These are phyloP conservation scores for Ceratosolen fusciceps DNA, from an alignment of 1,140 invertebrate genomes.

Conservation along the genomic window DNA sequence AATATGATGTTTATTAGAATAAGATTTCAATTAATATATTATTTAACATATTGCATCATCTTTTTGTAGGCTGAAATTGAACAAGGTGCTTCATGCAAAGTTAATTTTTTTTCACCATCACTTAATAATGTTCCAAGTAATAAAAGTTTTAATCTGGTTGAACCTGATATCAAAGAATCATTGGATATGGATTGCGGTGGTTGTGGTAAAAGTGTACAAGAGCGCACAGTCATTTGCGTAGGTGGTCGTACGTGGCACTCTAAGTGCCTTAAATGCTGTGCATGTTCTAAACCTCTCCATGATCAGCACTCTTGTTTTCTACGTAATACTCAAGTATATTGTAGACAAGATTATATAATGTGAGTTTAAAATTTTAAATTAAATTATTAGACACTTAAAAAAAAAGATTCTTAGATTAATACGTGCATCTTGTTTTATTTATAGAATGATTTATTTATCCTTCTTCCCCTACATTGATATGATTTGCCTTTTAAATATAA, in stretches of 20 bases:
- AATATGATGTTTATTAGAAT: too few species aligned
- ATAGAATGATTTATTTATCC: too few species aligned
- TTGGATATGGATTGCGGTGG: conserved; percentile 69
- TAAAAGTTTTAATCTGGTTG: not conserved
- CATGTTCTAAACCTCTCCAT: conserved; percentile 65
- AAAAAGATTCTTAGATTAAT: too few species aligned
- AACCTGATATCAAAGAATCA: conserved; percentile 17
- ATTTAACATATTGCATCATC: too few species aligned
- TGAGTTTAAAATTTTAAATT: conserved; percentile 55
- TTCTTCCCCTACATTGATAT: too few species aligned
- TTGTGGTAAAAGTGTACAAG: conserved; percentile 67
- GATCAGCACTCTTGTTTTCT: conserved; percentile 70
- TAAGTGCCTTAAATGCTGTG: conserved; percentile 68
- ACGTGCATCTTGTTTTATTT: too few species aligned
- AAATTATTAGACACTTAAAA: too few species aligned
- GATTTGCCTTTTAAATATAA: too few species aligned
- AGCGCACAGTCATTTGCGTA: conserved; percentile 67
- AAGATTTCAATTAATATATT: too few species aligned
- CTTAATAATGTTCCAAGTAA: conserved; percentile 5
- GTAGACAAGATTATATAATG: conserved; percentile 68
- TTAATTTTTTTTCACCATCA: conserved; percentile 4
- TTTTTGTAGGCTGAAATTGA: conserved; percentile 1
- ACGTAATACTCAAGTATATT: conserved; percentile 67
- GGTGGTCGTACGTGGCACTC: conserved; percentile 69
- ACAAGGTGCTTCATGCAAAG: not conserved